These are phyloP conservation scores for Tretioscincus oriximinensis DNA, from an alignment of 2,113 vertebrate genomes.

Conservation along the genomic window DNA sequence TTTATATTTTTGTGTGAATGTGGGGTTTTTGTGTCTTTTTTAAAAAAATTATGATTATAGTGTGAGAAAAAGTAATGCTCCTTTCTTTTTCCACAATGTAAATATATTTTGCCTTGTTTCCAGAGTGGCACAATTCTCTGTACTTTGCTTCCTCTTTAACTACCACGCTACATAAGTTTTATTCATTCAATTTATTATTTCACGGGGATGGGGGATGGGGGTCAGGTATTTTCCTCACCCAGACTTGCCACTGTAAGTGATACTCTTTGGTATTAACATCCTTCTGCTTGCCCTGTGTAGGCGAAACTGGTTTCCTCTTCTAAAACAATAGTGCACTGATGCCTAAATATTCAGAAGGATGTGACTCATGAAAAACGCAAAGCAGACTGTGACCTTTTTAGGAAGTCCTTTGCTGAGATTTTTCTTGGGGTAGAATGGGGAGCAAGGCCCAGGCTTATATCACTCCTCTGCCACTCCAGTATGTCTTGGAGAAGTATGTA, in stretches of 20 bases:
- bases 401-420: neutral
- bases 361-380: rapidly evolving
- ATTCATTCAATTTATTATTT: neutral
- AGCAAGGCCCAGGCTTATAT: neutral
- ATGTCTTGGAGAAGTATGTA: neutral
- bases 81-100: conserved; percentile 77
- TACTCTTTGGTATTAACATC: conserved; percentile 47
- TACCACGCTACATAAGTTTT: rapidly evolving
- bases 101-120: conserved; percentile 84
- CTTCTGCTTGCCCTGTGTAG: conserved; percentile 64
- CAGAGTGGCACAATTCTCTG: conserved; percentile 74
- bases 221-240: neutral
- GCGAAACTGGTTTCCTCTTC: conserved; percentile 5
- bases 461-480: neutral
- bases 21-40: conserved; percentile 75
- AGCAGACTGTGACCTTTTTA: neutral
- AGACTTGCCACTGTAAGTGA: neutral
- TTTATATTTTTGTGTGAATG: conserved; percentile 99
- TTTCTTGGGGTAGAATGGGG: neutral
- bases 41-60: conserved; percentile 83
- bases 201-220: neutral
- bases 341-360: neutral
- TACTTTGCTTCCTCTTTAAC: conserved; percentile 21
- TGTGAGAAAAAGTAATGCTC: conserved; percentile 80
- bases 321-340: neutral